Percentiles rank a stretch among this genome's conserved stretches.
Conservation (phyloP, 1,140 invertebrate species). For the Heliconius nattereri region DNA sequence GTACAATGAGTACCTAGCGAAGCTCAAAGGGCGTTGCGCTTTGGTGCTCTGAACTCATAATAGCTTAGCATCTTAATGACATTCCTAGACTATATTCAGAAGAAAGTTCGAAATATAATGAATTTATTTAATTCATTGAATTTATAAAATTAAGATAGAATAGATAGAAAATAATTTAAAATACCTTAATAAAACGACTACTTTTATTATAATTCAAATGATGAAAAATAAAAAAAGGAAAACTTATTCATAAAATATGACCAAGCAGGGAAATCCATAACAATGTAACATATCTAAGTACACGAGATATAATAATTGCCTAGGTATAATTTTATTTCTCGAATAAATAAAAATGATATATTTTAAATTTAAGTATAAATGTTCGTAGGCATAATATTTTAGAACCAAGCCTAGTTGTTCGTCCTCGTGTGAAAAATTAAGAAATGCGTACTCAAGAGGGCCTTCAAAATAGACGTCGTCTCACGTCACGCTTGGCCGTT, state of each 20-base stretch:
- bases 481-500: slow-evolving; percentile 1
- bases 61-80: slow-evolving; percentile 3
- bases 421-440: slow-evolving; percentile 13
- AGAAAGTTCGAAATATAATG: background rate
- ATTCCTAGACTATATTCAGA: slow-evolving; percentile 5
- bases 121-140: background rate
- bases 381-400: background rate
- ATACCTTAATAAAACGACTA: too few relatives aligned
- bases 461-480: background rate
- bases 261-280: background rate
- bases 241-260: background rate
- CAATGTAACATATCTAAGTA: too few relatives aligned
- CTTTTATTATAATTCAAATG: too few relatives aligned
- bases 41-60: background rate
- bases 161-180: too few relatives aligned
- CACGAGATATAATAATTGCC: too few relatives aligned
- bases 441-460: slow-evolving; percentile 5
- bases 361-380: background rate
- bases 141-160: background rate
- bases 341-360: background rate
- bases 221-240: background rate
- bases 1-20: slow-evolving; percentile 23
- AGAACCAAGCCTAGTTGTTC: slow-evolving; percentile 4
- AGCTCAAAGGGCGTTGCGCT: slow-evolving; percentile 24
- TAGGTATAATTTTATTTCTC: too few relatives aligned